These are phyloP conservation scores for Carcina quercana DNA, from an alignment of 2,888 invertebrate species.

Conservation along the genomic window DNA sequence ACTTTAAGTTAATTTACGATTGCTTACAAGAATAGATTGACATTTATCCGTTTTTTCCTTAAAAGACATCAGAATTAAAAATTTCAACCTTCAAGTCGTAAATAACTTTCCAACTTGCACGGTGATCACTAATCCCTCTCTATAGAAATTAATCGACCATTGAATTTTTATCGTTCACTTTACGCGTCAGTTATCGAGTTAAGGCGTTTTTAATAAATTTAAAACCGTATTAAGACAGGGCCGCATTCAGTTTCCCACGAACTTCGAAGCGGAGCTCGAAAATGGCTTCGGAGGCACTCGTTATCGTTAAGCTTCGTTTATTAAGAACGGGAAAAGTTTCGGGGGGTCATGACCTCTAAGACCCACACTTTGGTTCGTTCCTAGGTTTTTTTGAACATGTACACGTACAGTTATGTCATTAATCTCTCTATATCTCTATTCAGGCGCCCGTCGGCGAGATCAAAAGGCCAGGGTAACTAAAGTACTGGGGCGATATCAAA, in stretches of 20 bases:
- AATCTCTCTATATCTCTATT: slow-evolving; percentile 3
- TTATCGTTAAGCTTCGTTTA: too few species aligned
- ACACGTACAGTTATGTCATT: slow-evolving; percentile 2
- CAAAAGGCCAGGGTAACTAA: slow-evolving; percentile 1
- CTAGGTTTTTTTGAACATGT: slow-evolving; percentile 2
- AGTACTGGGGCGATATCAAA: not conserved
- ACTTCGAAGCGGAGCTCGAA: too few species aligned
- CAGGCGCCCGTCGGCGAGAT: slow-evolving; percentile 2
- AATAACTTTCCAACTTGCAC: not conserved
- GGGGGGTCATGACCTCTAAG: too few species aligned
- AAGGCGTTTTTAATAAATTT: slow-evolving; percentile 8
- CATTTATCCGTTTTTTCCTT: too few species aligned
- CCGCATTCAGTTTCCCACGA: too few species aligned
- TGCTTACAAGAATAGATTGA: too few species aligned
- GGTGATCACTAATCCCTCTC: not conserved
- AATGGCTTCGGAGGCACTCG: too few species aligned
- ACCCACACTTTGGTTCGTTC: too few species aligned
- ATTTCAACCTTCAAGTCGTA: too few species aligned
- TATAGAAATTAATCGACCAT: not conserved
- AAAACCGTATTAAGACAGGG: slow-evolving; percentile 4
- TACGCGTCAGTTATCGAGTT: slow-evolving; percentile 2
- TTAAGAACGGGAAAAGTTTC: too few species aligned
- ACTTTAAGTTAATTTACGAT: too few species aligned
- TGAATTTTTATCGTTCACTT: slow-evolving; percentile 9
- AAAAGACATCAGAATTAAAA: too few species aligned